phyloP scores from a whole-genome alignment of 2,888 invertebrate genomes.

The Orthosia gracilis region DNA sequence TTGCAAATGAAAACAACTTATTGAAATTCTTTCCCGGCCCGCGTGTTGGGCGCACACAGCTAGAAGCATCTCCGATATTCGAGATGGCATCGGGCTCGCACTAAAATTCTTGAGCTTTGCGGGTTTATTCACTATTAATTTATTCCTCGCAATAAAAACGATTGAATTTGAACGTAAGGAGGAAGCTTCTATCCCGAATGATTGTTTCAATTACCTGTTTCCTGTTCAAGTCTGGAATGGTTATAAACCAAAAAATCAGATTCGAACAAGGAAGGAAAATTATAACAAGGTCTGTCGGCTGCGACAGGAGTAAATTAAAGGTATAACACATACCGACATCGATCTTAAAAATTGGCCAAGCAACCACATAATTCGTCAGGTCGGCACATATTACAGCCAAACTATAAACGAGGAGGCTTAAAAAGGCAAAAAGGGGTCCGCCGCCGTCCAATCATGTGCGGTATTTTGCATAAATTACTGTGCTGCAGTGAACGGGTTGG shows the following conservation, averaged over 20 bases:
- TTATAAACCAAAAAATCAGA: slow-evolving; percentile 28
- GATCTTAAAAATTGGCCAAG: slow-evolving; percentile 57
- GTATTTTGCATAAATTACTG: slow-evolving; percentile 89
- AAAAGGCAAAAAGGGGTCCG: slow-evolving; percentile 75
- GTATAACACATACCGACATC: slow-evolving; percentile 41
- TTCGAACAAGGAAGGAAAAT: slow-evolving; percentile 48
- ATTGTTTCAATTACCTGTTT: slow-evolving; percentile 37
- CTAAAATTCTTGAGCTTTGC: slow-evolving; percentile 68
- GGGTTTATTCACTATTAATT: slow-evolving; percentile 45
- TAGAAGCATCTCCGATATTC: slow-evolving; percentile 79
- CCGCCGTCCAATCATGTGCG: slow-evolving; percentile 83
- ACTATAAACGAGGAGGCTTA: slow-evolving; percentile 76
- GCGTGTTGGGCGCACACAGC: slow-evolving; percentile 74
- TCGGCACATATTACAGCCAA: slow-evolving; percentile 72
- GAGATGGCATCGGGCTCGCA: slow-evolving; percentile 76
- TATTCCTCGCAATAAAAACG: slow-evolving; percentile 26
- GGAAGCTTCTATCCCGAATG: slow-evolving; percentile 20
- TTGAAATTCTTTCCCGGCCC: slow-evolving; percentile 89
- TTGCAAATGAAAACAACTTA: slow-evolving; percentile 91
- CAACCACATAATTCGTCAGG: slow-evolving; percentile 70
- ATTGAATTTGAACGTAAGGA: slow-evolving; percentile 22
- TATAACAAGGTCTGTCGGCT: slow-evolving; percentile 28
- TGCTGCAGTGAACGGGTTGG: slow-evolving; percentile 81
- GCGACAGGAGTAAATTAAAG: slow-evolving; percentile 35
- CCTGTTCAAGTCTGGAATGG: slow-evolving; percentile 4